phyloP scores from a whole-genome alignment of 2,797 vertebrate species.

The Tragelaphus eurycerus region DNA sequence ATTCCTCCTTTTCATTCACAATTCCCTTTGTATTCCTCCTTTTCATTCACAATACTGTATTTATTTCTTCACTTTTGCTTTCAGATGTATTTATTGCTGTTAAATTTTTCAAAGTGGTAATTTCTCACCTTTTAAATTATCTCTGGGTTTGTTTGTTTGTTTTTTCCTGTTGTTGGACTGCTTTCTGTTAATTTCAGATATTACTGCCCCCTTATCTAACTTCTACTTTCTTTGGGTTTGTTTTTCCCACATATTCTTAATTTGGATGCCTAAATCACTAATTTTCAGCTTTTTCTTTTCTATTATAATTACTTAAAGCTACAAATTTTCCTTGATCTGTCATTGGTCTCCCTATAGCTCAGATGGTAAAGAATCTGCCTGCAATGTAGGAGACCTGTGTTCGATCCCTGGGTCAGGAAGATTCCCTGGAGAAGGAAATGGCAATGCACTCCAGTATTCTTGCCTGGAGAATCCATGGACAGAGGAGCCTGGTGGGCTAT shows the following conservation, averaged over 20 bases:
- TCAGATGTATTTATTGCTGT: neutral
- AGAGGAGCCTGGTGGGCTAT: neutral
- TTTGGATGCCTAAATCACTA: neutral
- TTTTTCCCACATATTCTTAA: neutral
- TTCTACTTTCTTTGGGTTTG: neutral
- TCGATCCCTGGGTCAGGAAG: neutral
- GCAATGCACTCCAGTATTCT: neutral
- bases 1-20: neutral
- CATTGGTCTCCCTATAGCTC: neutral
- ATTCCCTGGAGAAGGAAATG: neutral
- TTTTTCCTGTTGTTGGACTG: neutral
- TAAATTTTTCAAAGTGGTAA: neutral
- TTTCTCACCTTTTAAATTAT: neutral
- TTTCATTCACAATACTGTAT: neutral
- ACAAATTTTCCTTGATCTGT: neutral
- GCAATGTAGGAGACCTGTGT: neutral
- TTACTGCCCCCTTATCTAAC: neutral
- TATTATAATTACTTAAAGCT: neutral
- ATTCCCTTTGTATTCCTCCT: neutral
- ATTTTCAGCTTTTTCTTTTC: neutral
- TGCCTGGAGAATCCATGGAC: neutral
- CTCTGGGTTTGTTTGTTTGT: neutral
- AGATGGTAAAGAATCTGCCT: neutral
- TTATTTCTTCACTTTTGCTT: neutral
- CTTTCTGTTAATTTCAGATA: neutral